Base-by-base conservation (phyloP, 2,797 vertebrate genomes). In the Cyclopterus lumpus region DNA sequence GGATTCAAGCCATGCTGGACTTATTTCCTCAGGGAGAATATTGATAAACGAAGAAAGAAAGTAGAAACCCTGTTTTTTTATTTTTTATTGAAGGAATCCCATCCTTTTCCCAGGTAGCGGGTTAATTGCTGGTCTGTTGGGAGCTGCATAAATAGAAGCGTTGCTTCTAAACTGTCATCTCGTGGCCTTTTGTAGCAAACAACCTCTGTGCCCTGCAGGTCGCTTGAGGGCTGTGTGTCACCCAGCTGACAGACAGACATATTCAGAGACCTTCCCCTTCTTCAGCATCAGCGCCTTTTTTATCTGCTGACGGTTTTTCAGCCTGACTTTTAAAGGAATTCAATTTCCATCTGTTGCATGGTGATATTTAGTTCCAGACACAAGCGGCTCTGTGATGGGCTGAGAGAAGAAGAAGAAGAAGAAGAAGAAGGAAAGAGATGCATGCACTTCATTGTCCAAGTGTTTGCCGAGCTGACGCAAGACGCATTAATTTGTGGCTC, bases 331-430 rank as follows among this genome's bases (percentile, higher is more conserved):
- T 86, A 91, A 91, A 88, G 71, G 77, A 89, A 90, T 87, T 86
- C 72, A 76, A 88, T 91, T 90, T 90, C 86, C 82, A 88, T 93
- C 87, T 89, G 90, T 86, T 86, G 78, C 78, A 0, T 63, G 60
- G 71, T 63, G 82, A 86, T 89, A 77, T 90, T 82, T 69, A 60
- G 78, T 65, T 69, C 72, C 83, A 81, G 78, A 91, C 90, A 91
- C 87, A 87, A 75, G 81, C 48, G 44, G 67, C 78, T 86, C 82
- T 85, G 86, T 90, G 83, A 84, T 74, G 86, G 84, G 82, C 71
- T 78, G 20, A 32, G 81, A 26, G 66, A 80, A 77, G 57, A 75
- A 30, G 66, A 28, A 80, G 58, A 80, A 77, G 57, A 75, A 26
- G 66, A 80, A 77, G 57, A 75, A 30, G 66, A 28, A 80, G 58